Conservation (phyloP, 2,797 vertebrate species). For the Hipposideros larvatus region DNA sequence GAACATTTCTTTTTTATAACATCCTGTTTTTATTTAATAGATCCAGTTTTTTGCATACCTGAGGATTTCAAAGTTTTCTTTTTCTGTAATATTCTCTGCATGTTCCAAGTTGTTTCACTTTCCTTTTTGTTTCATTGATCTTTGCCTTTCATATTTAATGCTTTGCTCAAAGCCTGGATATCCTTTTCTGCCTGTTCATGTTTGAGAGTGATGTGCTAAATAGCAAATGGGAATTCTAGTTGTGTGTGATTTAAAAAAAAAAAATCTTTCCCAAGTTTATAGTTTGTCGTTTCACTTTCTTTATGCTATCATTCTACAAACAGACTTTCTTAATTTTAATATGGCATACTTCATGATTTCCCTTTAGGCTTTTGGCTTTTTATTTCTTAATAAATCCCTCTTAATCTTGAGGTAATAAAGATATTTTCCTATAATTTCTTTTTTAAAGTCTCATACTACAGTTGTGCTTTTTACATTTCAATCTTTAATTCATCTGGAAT, state of each 20-base stretch:
- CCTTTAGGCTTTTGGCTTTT: not conserved
- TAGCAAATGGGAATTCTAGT: not conserved
- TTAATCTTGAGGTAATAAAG: conserved; percentile 14
- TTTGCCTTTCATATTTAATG: not conserved
- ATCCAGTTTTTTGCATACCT: not conserved
- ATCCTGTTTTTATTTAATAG: not conserved
- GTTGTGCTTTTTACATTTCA: conserved; percentile 2
- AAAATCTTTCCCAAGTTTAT: not conserved
- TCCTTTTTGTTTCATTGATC: not conserved
- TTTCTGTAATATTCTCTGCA: not conserved
- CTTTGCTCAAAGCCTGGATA: not conserved
- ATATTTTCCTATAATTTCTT: conserved; percentile 7
- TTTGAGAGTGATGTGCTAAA: not conserved
- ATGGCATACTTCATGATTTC: not conserved
- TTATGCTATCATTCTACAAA: not conserved
- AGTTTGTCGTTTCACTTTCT: conserved; percentile 10
- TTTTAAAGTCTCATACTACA: not conserved
- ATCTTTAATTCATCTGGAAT: not conserved
- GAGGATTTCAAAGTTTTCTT: not conserved
- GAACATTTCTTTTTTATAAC: conserved; percentile 17
- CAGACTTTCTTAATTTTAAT: not conserved
- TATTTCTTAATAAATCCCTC: conserved; percentile 24
- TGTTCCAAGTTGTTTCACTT: not conserved
- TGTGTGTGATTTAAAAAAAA: not conserved
- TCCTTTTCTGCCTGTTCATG: not conserved